These are phyloP conservation scores for Xanthorhoe spadicearia DNA, from an alignment of 2,888 invertebrate species.

Conservation along the genomic window DNA sequence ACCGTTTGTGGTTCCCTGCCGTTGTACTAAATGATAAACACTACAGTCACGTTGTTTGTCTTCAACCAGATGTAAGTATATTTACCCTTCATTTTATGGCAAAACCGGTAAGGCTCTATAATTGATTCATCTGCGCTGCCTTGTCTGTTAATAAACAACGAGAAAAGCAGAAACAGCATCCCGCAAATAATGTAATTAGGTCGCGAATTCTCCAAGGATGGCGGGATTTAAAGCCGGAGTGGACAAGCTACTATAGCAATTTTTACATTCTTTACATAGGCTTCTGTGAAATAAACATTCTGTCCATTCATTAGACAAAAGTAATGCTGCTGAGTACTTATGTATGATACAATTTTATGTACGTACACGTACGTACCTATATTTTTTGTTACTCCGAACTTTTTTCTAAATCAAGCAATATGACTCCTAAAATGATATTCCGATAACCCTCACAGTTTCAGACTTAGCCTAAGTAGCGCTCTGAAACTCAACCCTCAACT, in stretches of 20 bases:
- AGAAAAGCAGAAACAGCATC: conserved; percentile 12
- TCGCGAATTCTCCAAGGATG: conserved; percentile 54
- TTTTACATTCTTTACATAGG: conserved; percentile 8
- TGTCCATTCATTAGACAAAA: background rate
- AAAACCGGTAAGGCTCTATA: background rate
- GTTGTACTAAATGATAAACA: no score
- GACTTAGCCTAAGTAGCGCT: no score
- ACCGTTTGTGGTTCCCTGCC: no score
- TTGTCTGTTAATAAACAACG: conserved; percentile 21
- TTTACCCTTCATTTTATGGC: background rate
- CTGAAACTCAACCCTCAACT: no score
- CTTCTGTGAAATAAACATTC: background rate
- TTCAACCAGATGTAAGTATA: no score
- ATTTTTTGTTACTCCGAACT: no score
- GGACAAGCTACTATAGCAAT: conserved; percentile 11
- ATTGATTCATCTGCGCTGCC: background rate
- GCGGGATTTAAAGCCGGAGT: conserved; percentile 21
- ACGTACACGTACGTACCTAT: no score
- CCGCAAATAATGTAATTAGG: conserved; percentile 53
- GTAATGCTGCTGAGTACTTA: background rate
- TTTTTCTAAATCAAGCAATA: no score
- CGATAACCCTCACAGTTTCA: no score
- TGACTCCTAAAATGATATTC: no score
- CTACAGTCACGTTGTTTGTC: no score
- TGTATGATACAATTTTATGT: no score